Evolutionary conservation across 2,888 invertebrate genomes (phyloP).

Genomic region (Pyralis farinalis): DNA sequence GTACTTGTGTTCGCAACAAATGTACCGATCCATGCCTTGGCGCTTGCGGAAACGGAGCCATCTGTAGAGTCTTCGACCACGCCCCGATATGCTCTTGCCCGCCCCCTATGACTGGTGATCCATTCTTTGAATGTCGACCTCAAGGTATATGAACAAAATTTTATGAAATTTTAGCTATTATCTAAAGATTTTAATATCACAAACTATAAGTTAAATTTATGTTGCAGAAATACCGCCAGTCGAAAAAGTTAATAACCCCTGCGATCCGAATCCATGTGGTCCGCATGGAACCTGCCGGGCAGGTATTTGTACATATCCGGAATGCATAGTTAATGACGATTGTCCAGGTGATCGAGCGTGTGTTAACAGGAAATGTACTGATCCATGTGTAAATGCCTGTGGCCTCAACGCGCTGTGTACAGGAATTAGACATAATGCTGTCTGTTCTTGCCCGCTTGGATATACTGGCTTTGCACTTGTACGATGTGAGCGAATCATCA

Average conservation of each 20-base stretch:
- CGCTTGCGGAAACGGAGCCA: slow-evolving; percentile 89
- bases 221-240: not conserved
- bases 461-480: slow-evolving; percentile 90
- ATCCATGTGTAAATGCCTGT: slow-evolving; percentile 91
- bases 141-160: slow-evolving; percentile 39
- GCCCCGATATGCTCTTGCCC: slow-evolving; percentile 90
- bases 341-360: slow-evolving; percentile 91
- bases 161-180: no score
- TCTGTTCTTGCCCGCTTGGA: slow-evolving; percentile 90
- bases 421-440: slow-evolving; percentile 85
- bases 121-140: slow-evolving; percentile 85
- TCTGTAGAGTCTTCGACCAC: slow-evolving; percentile 83
- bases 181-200: no score
- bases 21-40: slow-evolving; percentile 91
- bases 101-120: slow-evolving; percentile 86
- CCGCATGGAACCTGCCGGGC: slow-evolving; percentile 85
- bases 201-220: no score
- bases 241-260: slow-evolving; percentile 71
- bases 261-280: slow-evolving; percentile 87
- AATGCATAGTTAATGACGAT: slow-evolving; percentile 93
- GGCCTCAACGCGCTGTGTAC: slow-evolving; percentile 93
- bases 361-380: slow-evolving; percentile 89
- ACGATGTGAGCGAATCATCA: slow-evolving; percentile 80
- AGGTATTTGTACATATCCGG: slow-evolving; percentile 87
- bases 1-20: slow-evolving; percentile 88